Percentiles rank a stretch among this genome's conserved stretches.
phyloP scores from a whole-genome alignment of 1,140 invertebrate species.

The Drosophila biarmipes region DNA sequence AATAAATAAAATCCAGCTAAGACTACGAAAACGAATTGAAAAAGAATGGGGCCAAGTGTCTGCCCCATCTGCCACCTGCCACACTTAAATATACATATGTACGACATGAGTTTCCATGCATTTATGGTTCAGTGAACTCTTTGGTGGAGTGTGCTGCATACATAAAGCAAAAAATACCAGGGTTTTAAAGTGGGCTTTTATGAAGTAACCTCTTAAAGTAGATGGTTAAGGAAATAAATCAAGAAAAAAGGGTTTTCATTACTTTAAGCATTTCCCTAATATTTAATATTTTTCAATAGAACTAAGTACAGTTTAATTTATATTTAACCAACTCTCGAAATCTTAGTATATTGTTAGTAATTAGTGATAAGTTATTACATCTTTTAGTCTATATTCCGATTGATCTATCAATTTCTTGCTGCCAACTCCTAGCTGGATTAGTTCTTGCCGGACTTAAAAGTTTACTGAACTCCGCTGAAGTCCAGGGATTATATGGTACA shows the following conservation, averaged over 20 bases:
- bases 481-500: constrained; percentile 29
- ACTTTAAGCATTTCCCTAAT: too few species aligned
- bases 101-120: constrained; percentile 12
- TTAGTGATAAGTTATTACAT: too few species aligned
- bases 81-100: constrained; percentile 1
- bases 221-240: neutral
- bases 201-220: neutral
- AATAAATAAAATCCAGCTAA: constrained; percentile 64
- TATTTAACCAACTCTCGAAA: too few species aligned
- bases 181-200: neutral
- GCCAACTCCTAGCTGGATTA: neutral
- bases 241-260: too few species aligned
- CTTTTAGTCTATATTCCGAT: too few species aligned
- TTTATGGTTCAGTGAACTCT: constrained; percentile 49
- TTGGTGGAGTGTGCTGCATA: constrained; percentile 5
- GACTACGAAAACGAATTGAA: constrained; percentile 66
- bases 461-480: constrained; percentile 24
- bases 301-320: too few species aligned
- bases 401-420: neutral
- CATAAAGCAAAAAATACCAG: neutral
- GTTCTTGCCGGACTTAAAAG: neutral
- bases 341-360: too few species aligned
- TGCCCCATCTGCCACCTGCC: constrained; percentile 26
- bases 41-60: constrained; percentile 58
- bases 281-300: too few species aligned